phyloP scores from a whole-genome alignment of 2,888 invertebrate genomes.

The Hipparchia semele region DNA sequence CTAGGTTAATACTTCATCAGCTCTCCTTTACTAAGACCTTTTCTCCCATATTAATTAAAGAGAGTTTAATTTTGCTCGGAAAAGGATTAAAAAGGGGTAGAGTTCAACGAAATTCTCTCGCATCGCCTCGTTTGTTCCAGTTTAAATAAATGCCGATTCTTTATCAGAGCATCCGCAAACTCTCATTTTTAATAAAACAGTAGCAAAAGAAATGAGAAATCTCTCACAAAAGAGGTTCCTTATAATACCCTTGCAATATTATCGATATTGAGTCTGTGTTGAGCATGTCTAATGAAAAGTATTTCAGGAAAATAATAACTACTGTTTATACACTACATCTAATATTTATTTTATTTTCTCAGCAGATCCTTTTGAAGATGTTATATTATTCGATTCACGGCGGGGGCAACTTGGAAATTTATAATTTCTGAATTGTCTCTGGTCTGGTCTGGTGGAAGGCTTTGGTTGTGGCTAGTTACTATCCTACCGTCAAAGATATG shows the following conservation, averaged over 20 bases:
- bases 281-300: slow-evolving; percentile 41
- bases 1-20: too few relatives aligned
- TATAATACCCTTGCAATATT: slow-evolving; percentile 39
- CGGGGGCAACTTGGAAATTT: too few relatives aligned
- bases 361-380: not conserved
- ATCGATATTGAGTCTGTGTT: slow-evolving; percentile 43
- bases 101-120: slow-evolving; percentile 2
- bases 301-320: slow-evolving; percentile 33
- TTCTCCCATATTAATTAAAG: slow-evolving; percentile 3
- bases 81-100: slow-evolving; percentile 7
- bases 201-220: slow-evolving; percentile 31
- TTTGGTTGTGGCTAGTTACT: too few relatives aligned
- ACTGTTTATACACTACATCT: not conserved
- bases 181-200: slow-evolving; percentile 25
- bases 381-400: too few relatives aligned
- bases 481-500: too few relatives aligned
- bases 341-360: not conserved
- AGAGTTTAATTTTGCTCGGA: slow-evolving; percentile 7
- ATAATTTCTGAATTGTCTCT: too few relatives aligned
- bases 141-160: slow-evolving; percentile 11
- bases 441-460: too few relatives aligned
- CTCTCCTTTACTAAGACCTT: not conserved
- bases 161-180: slow-evolving; percentile 2
- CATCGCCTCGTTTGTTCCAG: slow-evolving; percentile 1
- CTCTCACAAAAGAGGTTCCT: slow-evolving; percentile 32